Evolutionary conservation across 2,888 invertebrate genomes (phyloP), one percentile per base, ranked within the genome.

Genomic region (Homarus gammarus): DNA sequence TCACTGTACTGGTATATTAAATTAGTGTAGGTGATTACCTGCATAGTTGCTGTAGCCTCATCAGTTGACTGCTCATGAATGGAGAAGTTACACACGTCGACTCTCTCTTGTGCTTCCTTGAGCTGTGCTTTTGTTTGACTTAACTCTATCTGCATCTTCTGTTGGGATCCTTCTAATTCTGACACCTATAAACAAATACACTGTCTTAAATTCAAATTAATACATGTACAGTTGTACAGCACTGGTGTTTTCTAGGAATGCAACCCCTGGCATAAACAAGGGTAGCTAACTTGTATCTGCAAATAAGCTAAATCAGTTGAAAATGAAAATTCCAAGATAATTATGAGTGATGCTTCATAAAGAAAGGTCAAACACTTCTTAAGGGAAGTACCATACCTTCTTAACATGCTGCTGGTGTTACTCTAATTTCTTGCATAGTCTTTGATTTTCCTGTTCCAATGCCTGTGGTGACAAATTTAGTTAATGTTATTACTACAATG

Each of bases 21-120:
- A 49, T 27, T 33, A 15, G 64, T 31, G 22, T 40, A 31, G 27
- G 51, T 72, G n/a, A 27, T 15, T 0, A 87, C 89, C 89, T 89
- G 89, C 56, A 84, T 27, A 31, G 51, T 15, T 40, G 56, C 51
- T 33, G 70, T 64, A 12, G 89, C 44, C 38, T 89, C 89, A 78
- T 89, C 89, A 36, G 70, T 27, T 36, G 89, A 77, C 70, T 84
- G 89, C 64, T 89, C 84, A 38, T 64, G 84, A 40, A 81, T 49
- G 15, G 87, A 81, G 8, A 15, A 33, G 27, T 73, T 87, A 36
- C 73, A 87, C 18, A 15, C 56, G 33, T 89, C 84, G 18, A 89
- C 56, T 77, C 38, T 77, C 51, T 84, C 88, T 61, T 83, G 89
- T 22, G 79, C 56, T 56, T 89, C 89, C 70, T 84, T 77, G 38